Conservation (phyloP, 2,888 invertebrate genomes). For the Morinoia aosen region DNA sequence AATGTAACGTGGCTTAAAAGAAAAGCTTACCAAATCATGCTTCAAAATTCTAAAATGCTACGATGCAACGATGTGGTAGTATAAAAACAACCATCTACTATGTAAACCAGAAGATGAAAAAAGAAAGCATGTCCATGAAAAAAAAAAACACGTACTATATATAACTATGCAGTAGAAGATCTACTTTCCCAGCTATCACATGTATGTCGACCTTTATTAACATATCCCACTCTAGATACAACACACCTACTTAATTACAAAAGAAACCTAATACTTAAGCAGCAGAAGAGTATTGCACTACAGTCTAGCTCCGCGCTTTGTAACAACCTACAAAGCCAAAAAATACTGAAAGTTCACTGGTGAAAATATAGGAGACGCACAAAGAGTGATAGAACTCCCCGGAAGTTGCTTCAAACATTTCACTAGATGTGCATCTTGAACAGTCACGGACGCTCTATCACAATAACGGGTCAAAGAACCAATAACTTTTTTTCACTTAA, state of each 20-base stretch:
- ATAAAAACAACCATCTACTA: background rate
- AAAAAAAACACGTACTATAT: background rate
- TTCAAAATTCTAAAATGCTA: background rate
- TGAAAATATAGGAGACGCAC: background rate
- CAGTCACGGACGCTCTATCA: background rate
- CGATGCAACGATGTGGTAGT: background rate
- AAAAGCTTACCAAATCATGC: background rate
- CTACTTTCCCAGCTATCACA: background rate
- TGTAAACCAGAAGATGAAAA: background rate
- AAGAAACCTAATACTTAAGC: background rate
- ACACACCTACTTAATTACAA: background rate
- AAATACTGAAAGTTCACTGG: background rate
- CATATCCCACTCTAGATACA: background rate
- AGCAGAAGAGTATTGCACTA: background rate
- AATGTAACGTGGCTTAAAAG: background rate
- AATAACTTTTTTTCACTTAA: background rate
- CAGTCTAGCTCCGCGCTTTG: background rate
- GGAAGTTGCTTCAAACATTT: background rate
- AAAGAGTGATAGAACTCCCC: background rate
- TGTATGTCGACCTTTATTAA: background rate
- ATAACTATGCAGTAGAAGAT: background rate
- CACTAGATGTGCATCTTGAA: background rate
- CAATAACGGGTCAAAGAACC: background rate
- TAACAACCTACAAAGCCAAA: background rate
- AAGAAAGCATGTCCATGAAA: background rate